Evolutionary conservation across 2,888 invertebrate species (phyloP), one percentile per base, ranked within the genome.

Genomic region (Hesperia comma): DNA sequence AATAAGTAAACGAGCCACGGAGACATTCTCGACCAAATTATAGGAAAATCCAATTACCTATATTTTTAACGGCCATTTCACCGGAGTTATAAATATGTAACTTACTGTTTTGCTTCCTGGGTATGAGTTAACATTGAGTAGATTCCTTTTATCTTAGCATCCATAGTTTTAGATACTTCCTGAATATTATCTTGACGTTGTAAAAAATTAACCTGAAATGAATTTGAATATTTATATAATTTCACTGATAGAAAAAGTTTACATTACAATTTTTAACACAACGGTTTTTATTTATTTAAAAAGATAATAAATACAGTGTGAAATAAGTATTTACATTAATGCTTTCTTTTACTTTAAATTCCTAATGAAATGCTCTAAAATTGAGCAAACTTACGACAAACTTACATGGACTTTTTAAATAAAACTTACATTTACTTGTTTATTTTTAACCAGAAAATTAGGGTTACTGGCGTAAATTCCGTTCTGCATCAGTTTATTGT

Each of bases 401-500:
- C 4, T 15, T 21, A 6, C 0, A 21, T 26, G 14, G 6, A 26
- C 4, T 26, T 14, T 14, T 26, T 21, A 12, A 51, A 12, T 40
- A 26, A 33, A 43, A 66, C 64, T 66, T 33, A 58, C 64, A 53
- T 41, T 58, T 3, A 53, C 53, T 64, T 58, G 40, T n/a, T 43
- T 58, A 32, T 64, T 64, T 15, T 58, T 64, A 41, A 57, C 15
- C 40, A 64, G 53, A 14, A 46, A 57, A 51, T 57, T 57, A 32
- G 57, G 51, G 17, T 63, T 54, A 15, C 7, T 63, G 0, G 37
- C 15, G 26, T 49, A 17, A 15, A 56, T n/a, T 56, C 37, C 33
- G 14, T 17, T 46, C 21, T 63, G 63, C 1, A 56, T 6, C 3
- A 63, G 2, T 6, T 56, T 37, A 49, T 63, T 51, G 5, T 57